Evolutionary conservation across 1,140 invertebrate species (phyloP), one percentile per base, ranked within the genome.

Genomic region (Amyelois transitella): DNA sequence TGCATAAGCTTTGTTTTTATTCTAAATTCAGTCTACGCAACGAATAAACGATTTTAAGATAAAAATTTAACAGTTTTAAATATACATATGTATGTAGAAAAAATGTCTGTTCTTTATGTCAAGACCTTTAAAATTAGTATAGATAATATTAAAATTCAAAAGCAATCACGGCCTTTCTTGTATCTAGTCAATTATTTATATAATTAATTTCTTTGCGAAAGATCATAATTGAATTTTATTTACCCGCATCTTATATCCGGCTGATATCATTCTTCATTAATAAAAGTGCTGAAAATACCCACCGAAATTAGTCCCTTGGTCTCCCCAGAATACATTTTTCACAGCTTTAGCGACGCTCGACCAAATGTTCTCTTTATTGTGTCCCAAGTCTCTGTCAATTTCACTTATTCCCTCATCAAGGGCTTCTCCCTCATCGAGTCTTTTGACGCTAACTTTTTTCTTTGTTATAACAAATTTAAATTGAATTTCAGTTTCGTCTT

Each of bases 381-480:
- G 21, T n/a, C 69, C 66, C 10, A 55, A 55, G 24, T 70, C 66
- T 22, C 58, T 63, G n/a, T 75, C 72, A 22, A 75, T 65, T 59
- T 70, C 74, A 52, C 45, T 75, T 17, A 60, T 61, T 51, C 64
- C 70, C 32, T 76, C 69, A 48, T 66, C 60, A n/a, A 53, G 52
- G 28, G 25, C 32, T 3, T 63, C 58, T 18, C 58, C 67, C 20
- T 75, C 67, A 19, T 77, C 74, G 7, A 82, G 71, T 53, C 72
- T 72, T 51, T 78, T 78, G 2, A 85, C 73, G 24, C 72, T 77
- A 1, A 88, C 77, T 60, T 78, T 88, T 56, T 77, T 88, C 58
- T 87, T 88, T 2, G 82, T 88, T 18, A 89, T 86, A 10, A 79
- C 69, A 51, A 89, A 88, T 66, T 89, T 88, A 19, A 89, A 86